Evolutionary conservation across 2,888 invertebrate species (phyloP).

Genomic region (Poecilobothrus nobilitatus): DNA sequence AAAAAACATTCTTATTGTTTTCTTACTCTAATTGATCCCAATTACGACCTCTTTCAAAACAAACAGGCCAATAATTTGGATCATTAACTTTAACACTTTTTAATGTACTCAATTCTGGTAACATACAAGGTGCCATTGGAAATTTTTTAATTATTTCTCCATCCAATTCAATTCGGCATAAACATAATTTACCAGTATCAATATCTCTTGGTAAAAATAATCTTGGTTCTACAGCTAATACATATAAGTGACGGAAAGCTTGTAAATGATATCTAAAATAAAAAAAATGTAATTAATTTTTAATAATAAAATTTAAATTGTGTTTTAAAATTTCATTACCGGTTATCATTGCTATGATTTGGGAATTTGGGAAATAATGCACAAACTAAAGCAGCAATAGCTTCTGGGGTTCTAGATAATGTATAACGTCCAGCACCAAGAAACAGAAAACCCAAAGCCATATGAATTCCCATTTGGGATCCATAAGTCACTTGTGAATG

Average conservation of each 20-base stretch:
- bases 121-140: constrained; percentile 71
- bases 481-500: constrained; percentile 75
- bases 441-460: constrained; percentile 87
- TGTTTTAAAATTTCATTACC: constrained; percentile 48
- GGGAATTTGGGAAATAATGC: constrained; percentile 97
- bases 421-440: constrained; percentile 88
- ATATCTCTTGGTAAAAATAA: constrained; percentile 81
- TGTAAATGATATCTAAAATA: constrained; percentile 82
- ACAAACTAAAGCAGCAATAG: constrained; percentile 83
- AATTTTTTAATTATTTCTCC: constrained; percentile 46
- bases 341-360: constrained; percentile 91
- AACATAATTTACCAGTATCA: constrained; percentile 68
- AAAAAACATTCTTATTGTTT: constrained; percentile 23
- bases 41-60: constrained; percentile 71
- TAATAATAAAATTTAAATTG: neutral
- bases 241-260: constrained; percentile 93
- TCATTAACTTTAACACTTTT: constrained; percentile 71
- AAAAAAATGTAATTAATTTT: neutral
- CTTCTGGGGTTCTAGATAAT: constrained; percentile 68
- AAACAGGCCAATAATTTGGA: constrained; percentile 82
- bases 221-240: constrained; percentile 84
- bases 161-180: constrained; percentile 61
- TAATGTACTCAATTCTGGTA: constrained; percentile 71
- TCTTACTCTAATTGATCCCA: constrained; percentile 73
- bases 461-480: constrained; percentile 90